Evolutionary conservation across 1,140 invertebrate species (phyloP).

Genomic region (Philotrypesis tridentata): DNA sequence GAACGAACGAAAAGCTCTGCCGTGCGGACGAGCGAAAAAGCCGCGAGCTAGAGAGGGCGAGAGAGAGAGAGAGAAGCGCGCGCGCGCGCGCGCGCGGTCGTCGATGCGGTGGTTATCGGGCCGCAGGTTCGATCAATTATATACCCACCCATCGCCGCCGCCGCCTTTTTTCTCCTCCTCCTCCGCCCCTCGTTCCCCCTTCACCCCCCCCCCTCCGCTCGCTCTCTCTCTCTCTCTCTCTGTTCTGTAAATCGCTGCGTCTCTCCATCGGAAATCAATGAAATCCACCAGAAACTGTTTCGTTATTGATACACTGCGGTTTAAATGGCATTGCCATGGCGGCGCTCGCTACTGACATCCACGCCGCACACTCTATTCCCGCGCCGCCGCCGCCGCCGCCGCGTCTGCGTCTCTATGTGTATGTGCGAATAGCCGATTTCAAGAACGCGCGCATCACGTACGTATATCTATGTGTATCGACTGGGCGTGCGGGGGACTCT

Average conservation of each 20-base stretch:
- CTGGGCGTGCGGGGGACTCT: neutral
- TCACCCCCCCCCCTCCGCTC: constrained; percentile 47
- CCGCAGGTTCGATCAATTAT: constrained; percentile 65
- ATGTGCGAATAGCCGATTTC: neutral
- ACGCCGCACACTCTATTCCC: neutral
- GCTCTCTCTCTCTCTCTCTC: neutral
- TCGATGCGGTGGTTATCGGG: constrained; percentile 61
- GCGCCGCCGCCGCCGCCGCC: neutral
- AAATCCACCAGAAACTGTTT: constrained; percentile 64
- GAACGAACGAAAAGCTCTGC: constrained; percentile 1
- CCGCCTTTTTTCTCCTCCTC: constrained; percentile 29
- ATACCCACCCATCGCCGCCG: constrained; percentile 49
- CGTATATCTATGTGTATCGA: neutral
- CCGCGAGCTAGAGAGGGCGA: constrained; percentile 20
- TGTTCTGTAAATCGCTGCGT: constrained; percentile 56
- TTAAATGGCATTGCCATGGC: constrained; percentile 54
- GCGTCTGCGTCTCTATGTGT: neutral
- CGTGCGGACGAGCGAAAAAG: constrained; percentile 7
- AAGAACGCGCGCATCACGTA: neutral
- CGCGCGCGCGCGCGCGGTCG: constrained; percentile 48
- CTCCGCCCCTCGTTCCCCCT: constrained; percentile 50
- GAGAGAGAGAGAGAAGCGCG: constrained; percentile 25
- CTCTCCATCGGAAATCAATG: constrained; percentile 64
- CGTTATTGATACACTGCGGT: constrained; percentile 62
- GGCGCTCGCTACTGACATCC: neutral